Evolutionary conservation across 2,113 vertebrate species (phyloP).

Genomic region (Pan troglodytes): DNA sequence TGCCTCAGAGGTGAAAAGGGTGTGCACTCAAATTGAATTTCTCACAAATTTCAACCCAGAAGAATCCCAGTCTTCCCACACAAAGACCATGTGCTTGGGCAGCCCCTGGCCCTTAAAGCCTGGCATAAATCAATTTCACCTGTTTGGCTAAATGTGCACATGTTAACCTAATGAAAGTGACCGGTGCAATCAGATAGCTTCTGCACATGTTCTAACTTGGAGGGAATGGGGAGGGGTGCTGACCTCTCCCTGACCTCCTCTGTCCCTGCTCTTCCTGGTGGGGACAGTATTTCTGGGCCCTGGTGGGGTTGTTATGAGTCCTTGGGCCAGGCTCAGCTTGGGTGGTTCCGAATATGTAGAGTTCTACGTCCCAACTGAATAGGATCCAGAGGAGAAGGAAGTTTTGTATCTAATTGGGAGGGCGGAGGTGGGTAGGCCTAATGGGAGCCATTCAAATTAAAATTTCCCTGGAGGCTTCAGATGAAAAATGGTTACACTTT

Average conservation of each 20-base stretch:
- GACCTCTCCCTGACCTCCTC: conserved; percentile 87
- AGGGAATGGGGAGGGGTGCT: conserved; percentile 72
- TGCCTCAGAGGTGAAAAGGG: conserved; percentile 93
- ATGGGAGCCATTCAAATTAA: background rate
- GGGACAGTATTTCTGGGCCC: conserved; percentile 69
- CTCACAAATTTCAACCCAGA: conserved; percentile 93
- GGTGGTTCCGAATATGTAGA: background rate
- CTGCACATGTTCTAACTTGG: conserved; percentile 80
- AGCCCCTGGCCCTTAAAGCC: conserved; percentile 85
- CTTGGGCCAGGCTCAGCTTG: background rate
- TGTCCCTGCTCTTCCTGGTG: conserved; percentile 80
- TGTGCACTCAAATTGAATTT: conserved; percentile 94
- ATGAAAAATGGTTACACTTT: background rate
- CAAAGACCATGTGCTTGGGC: conserved; percentile 80
- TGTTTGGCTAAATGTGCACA: conserved; percentile 89
- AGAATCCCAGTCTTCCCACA: conserved; percentile 85
- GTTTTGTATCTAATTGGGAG: background rate
- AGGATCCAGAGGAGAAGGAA: background rate
- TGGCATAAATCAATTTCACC: conserved; percentile 94
- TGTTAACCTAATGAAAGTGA: conserved; percentile 88
- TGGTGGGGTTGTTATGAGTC: background rate
- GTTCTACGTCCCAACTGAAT: background rate
- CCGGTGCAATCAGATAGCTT: conserved; percentile 86
- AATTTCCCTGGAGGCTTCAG: background rate
- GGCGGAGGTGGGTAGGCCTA: background rate